Conservation (phyloP, 2,113 vertebrate genomes). For the Leucosticte australis region DNA sequence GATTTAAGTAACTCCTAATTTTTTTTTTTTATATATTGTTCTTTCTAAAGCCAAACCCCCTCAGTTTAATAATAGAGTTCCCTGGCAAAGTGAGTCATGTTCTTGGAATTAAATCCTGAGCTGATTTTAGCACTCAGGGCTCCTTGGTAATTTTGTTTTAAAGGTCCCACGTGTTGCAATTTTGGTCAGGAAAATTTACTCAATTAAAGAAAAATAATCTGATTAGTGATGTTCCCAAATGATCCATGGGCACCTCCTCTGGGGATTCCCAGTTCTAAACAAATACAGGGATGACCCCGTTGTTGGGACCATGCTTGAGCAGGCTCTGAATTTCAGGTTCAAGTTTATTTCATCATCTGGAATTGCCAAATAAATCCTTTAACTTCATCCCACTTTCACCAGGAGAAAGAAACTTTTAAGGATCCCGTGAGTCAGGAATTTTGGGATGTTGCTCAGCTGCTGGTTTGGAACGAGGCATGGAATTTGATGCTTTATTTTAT, state of each 20-base stretch:
- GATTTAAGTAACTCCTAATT: neutral
- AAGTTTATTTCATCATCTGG: neutral
- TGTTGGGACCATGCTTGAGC: neutral
- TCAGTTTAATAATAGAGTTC: neutral
- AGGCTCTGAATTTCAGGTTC: neutral
- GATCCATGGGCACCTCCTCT: neutral
- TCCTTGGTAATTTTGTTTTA: neutral
- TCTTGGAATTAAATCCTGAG: neutral
- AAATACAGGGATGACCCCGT: rapidly evolving
- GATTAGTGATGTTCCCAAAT: neutral
- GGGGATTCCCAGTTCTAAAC: neutral
- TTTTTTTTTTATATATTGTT: neutral
- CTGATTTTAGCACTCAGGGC: neutral
- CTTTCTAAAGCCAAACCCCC: neutral
- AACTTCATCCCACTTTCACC: neutral
- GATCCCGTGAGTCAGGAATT: neutral
- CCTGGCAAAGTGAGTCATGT: neutral
- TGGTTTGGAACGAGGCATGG: neutral
- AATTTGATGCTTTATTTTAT: neutral
- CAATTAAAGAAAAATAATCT: neutral
- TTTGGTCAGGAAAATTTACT: neutral
- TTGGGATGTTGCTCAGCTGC: neutral
- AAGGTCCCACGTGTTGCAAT: neutral
- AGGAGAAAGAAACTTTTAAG: neutral
- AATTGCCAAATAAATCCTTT: neutral